Evolutionary conservation across 2,888 invertebrate species (phyloP).

Genomic region (Apotomis capreana): DNA sequence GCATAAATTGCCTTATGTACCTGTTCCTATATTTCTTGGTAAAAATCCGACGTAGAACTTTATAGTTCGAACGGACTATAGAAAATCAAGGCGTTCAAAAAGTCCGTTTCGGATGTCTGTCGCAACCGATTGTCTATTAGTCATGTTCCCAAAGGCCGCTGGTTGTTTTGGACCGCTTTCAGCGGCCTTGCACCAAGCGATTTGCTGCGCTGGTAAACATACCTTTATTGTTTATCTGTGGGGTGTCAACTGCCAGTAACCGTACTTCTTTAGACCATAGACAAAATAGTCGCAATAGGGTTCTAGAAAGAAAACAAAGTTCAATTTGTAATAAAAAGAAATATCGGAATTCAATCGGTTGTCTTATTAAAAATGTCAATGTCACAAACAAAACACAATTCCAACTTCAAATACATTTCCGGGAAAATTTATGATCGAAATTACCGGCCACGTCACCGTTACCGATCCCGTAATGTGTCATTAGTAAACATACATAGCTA

Average conservation of each 20-base stretch:
- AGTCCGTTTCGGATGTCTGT: slow-evolving; percentile 28
- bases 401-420: background rate
- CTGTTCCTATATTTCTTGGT: no score
- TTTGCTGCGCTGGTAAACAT: slow-evolving; percentile 36
- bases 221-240: slow-evolving; percentile 33
- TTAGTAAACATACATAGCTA: background rate
- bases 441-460: background rate
- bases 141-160: slow-evolving; percentile 36
- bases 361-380: no score
- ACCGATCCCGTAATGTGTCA: background rate
- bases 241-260: slow-evolving; percentile 5
- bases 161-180: slow-evolving; percentile 39
- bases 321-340: no score
- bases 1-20: no score
- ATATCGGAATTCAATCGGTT: no score
- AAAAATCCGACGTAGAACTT: no score
- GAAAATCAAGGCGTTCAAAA: slow-evolving; percentile 18
- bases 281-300: background rate
- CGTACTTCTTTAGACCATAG: no score
- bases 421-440: slow-evolving; percentile 3
- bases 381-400: no score
- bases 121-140: slow-evolving; percentile 40
- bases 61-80: no score
- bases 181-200: slow-evolving; percentile 37
- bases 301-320: no score